Evolutionary conservation across 1,140 invertebrate species (phyloP).

Genomic region (Pentalonia nigronervosa): DNA sequence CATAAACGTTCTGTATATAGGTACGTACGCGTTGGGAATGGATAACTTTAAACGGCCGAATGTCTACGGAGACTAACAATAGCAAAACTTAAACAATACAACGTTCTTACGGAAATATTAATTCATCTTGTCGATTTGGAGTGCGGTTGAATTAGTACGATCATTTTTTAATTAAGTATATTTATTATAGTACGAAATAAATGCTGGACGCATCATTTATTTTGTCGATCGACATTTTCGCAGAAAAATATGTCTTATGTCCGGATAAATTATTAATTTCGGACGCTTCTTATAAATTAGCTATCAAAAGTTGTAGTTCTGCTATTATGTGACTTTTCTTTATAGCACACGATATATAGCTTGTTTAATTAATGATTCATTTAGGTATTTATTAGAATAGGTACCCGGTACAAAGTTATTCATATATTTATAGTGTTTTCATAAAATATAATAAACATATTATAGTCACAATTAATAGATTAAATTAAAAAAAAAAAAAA

Average conservation of each 20-base stretch:
- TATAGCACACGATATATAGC: not conserved
- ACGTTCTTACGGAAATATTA: not conserved
- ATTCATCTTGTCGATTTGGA: not conserved
- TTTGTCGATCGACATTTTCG: not conserved
- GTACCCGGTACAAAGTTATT: not conserved
- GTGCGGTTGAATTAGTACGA: not conserved
- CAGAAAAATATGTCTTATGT: not conserved
- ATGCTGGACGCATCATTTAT: not conserved
- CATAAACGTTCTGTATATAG: not conserved
- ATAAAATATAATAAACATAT: not conserved
- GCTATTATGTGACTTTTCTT: not conserved
- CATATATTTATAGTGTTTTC: not conserved
- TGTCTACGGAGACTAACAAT: not conserved
- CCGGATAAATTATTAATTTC: slow-evolving; percentile 1
- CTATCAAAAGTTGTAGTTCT: too few relatives aligned
- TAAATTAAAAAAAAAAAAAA: not conserved
- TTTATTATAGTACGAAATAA: not conserved
- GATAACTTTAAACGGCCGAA: not conserved
- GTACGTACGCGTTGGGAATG: not conserved
- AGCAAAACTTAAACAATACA: slow-evolving; percentile 6
- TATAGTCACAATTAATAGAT: not conserved
- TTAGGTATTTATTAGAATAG: not conserved
- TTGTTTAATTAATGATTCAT: not conserved
- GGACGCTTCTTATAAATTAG: not conserved
- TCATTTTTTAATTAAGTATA: not conserved